Evolutionary conservation across 2,888 invertebrate species (phyloP).

Genomic region (Cybosia mesomella): DNA sequence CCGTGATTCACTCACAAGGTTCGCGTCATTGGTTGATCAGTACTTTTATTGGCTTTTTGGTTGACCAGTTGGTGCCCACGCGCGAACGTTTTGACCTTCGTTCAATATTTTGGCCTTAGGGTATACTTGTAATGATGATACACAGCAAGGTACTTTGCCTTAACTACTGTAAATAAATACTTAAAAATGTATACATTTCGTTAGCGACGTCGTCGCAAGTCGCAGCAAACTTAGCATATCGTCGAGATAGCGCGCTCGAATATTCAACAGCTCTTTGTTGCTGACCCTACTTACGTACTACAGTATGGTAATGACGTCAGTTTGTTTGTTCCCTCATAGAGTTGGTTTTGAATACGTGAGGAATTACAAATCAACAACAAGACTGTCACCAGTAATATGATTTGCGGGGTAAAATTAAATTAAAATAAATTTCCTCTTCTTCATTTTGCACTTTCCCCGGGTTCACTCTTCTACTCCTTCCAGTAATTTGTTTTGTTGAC

Average conservation of each 20-base stretch:
- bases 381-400: neutral
- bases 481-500: too few relatives aligned
- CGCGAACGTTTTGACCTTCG: too few relatives aligned
- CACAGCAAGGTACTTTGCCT: neutral
- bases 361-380: neutral
- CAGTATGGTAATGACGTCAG: conserved; percentile 73
- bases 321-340: conserved; percentile 54
- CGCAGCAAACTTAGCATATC: conserved; percentile 75
- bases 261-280: conserved; percentile 83
- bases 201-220: conserved; percentile 56
- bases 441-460: too few relatives aligned
- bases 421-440: neutral
- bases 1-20: too few relatives aligned
- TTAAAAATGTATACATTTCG: conserved; percentile 61
- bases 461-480: too few relatives aligned
- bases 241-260: conserved; percentile 78
- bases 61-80: too few relatives aligned
- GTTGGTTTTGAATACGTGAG: conserved; percentile 49
- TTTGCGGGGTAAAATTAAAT: neutral
- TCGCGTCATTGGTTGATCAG: too few relatives aligned
- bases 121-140: neutral
- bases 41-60: too few relatives aligned
- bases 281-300: conserved; percentile 79
- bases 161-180: conserved; percentile 7
- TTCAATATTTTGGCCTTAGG: too few relatives aligned